phyloP scores from a whole-genome alignment of 2,888 invertebrate genomes.

The Scaptomyza tumidula region DNA sequence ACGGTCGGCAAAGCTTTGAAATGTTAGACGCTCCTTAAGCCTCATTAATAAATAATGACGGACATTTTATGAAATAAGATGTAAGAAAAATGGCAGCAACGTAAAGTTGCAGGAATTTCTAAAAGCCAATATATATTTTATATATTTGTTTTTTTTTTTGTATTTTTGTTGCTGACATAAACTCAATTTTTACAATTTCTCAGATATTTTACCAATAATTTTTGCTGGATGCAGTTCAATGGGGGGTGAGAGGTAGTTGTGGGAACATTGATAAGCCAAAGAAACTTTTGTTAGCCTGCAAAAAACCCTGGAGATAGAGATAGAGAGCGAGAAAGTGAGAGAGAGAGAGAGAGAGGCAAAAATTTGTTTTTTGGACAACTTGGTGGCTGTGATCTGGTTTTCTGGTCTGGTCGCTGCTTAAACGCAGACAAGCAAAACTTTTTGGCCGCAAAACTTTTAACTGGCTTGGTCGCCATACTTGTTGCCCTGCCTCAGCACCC shows the following conservation, averaged over 20 bases:
- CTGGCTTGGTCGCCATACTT: slow-evolving; percentile 65
- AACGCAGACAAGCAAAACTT: slow-evolving; percentile 77
- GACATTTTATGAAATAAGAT: slow-evolving; percentile 51
- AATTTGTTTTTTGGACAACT: slow-evolving; percentile 64
- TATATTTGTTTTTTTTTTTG: background rate
- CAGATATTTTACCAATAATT: slow-evolving; percentile 38
- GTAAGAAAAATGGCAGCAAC: background rate
- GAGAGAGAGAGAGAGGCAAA: slow-evolving; percentile 2
- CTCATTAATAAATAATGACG: slow-evolving; percentile 79
- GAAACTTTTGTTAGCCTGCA: slow-evolving; percentile 57
- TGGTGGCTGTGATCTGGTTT: slow-evolving; percentile 43
- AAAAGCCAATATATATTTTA: slow-evolving; percentile 15
- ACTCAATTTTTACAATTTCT: slow-evolving; percentile 23
- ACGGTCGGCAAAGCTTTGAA: slow-evolving; percentile 57
- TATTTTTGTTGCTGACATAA: slow-evolving; percentile 22
- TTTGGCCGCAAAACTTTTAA: slow-evolving; percentile 67
- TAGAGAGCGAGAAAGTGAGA: background rate
- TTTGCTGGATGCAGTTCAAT: slow-evolving; percentile 35
- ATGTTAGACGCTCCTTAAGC: slow-evolving; percentile 79
- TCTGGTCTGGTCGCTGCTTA: slow-evolving; percentile 67
- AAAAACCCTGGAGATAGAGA: slow-evolving; percentile 34
- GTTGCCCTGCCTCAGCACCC: slow-evolving; percentile 41
- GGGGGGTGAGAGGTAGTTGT: slow-evolving; percentile 19
- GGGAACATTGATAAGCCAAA: slow-evolving; percentile 71
- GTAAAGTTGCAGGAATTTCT: slow-evolving; percentile 6